Evolutionary conservation across 2,888 invertebrate species (phyloP).

Genomic region (Pollenia griseotomentosa): DNA sequence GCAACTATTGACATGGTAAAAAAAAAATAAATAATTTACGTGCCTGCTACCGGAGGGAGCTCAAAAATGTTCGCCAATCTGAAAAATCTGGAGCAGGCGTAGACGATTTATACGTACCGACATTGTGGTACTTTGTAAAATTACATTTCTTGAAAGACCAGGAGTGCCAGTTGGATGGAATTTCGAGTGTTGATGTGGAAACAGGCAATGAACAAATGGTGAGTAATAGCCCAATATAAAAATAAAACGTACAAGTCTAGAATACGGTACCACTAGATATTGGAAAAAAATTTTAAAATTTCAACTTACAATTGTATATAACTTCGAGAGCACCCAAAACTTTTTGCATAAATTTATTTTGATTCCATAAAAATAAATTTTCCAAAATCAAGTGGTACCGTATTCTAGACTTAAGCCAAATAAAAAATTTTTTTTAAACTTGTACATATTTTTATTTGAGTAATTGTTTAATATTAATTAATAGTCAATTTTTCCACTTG

Average conservation of each 20-base stretch:
- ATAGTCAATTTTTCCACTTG: too few relatives aligned
- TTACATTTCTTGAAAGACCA: slow-evolving; percentile 25
- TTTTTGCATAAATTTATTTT: too few relatives aligned
- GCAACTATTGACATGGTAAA: neutral
- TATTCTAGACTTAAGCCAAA: too few relatives aligned
- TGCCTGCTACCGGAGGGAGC: slow-evolving; percentile 34
- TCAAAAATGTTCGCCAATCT: slow-evolving; percentile 30
- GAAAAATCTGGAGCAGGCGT: slow-evolving; percentile 22
- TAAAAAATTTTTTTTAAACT: too few relatives aligned
- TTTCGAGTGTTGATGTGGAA: slow-evolving; percentile 34
- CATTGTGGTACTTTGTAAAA: slow-evolving; percentile 37
- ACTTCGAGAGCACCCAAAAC: too few relatives aligned
- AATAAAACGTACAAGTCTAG: neutral
- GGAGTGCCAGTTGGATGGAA: slow-evolving; percentile 28
- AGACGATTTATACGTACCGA: slow-evolving; percentile 35
- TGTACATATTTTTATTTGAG: too few relatives aligned
- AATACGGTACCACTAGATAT: too few relatives aligned
- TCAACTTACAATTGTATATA: too few relatives aligned
- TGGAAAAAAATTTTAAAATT: too few relatives aligned
- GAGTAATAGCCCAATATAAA: slow-evolving; percentile 29
- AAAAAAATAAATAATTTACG: slow-evolving; percentile 23
- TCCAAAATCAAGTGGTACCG: too few relatives aligned
- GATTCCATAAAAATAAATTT: too few relatives aligned
- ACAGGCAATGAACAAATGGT: slow-evolving; percentile 34
- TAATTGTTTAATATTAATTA: too few relatives aligned